These are phyloP conservation scores for Martes flavigula DNA, from an alignment of 2,797 vertebrate species.

Conservation along the genomic window DNA sequence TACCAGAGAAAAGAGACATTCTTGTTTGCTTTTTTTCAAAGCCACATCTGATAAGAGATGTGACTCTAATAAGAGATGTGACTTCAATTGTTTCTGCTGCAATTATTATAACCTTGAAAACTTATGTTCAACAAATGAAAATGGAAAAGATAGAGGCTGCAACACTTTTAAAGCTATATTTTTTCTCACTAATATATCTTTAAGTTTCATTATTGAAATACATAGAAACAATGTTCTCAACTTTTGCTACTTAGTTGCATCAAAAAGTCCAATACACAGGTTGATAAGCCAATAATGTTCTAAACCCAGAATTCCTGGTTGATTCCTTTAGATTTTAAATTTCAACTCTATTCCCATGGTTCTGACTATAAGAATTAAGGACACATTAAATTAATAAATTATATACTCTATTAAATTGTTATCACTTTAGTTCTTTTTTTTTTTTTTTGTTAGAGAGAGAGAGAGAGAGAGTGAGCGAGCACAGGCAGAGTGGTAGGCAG, in stretches of 20 bases:
- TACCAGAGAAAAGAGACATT: neutral
- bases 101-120: neutral
- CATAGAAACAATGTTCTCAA: neutral
- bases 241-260: neutral
- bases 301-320: neutral
- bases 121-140: neutral
- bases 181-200: neutral
- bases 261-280: neutral
- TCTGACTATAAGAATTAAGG: neutral
- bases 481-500: too few species aligned
- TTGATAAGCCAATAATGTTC: neutral
- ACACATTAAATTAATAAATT: neutral
- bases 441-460: too few species aligned
- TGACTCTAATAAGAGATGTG: neutral
- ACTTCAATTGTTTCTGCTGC: neutral
- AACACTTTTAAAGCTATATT: neutral
- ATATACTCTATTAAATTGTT: neutral
- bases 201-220: conserved; percentile 10
- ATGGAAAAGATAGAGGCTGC: neutral
- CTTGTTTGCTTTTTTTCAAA: neutral
- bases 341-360: neutral
- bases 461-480: too few species aligned
- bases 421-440: neutral
- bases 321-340: neutral
- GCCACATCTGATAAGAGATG: neutral